Conservation (phyloP, 35 echinoderm and acorn worm species). For the Nesometra sesokonis region DNA sequence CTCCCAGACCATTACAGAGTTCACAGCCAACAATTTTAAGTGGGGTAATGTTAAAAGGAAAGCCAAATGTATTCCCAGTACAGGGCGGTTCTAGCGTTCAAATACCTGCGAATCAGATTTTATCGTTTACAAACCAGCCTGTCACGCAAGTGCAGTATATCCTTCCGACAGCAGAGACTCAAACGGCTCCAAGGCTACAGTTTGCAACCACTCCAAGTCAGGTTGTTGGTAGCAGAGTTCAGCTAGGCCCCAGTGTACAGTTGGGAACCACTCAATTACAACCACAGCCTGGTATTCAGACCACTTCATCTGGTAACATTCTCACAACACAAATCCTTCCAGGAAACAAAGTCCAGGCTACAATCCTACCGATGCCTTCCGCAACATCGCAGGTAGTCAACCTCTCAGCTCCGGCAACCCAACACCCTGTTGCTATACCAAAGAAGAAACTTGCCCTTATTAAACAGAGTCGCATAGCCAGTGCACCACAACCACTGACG, state of each 20-base stretch:
- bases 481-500: conserved; percentile 39
- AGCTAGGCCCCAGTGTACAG: not conserved
- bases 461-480: not conserved
- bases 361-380: not conserved
- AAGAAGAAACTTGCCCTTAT: not conserved
- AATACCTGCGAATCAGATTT: not conserved
- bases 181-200: not conserved
- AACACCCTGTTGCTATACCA: not conserved
- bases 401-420: not conserved
- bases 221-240: not conserved
- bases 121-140: not conserved
- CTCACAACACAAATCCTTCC: conserved; percentile 3
- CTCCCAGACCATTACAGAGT: not conserved
- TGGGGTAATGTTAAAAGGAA: not conserved
- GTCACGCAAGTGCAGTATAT: not conserved
- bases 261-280: not conserved
- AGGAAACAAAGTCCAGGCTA: conserved; percentile 2
- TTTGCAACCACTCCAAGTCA: conserved; percentile 1
- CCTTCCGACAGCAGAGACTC: not conserved
- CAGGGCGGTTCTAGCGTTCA: not conserved
- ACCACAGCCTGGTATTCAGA: not conserved
- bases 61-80: not conserved
- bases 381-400: not conserved
- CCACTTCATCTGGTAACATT: conserved; percentile 25
- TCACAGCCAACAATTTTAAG: not conserved